phyloP scores from a whole-genome alignment of 2,888 invertebrate genomes.

The Xestia c-nigrum region DNA sequence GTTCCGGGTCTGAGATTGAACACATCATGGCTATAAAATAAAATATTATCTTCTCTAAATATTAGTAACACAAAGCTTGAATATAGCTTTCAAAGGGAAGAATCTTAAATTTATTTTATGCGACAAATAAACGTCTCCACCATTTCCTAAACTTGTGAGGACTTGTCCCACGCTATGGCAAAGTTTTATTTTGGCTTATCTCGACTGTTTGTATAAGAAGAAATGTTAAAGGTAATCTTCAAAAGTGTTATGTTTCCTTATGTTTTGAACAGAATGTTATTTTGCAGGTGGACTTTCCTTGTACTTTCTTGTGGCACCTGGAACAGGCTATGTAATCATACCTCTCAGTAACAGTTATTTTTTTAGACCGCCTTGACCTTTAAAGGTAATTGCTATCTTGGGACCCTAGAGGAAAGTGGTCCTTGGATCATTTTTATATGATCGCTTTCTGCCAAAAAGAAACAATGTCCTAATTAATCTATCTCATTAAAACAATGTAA shows the following conservation, averaged over 20 bases:
- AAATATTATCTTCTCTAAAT: no score
- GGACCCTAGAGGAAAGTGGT: neutral
- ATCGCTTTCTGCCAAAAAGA: neutral
- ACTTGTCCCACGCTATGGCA: constrained; percentile 51
- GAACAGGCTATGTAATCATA: neutral
- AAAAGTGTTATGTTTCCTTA: constrained; percentile 42
- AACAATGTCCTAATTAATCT: neutral
- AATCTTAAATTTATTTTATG: constrained; percentile 47
- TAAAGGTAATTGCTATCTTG: neutral
- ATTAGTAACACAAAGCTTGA: neutral
- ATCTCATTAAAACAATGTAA: neutral
- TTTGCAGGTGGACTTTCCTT: constrained; percentile 19
- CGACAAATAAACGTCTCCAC: constrained; percentile 46
- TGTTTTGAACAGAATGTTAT: constrained; percentile 30
- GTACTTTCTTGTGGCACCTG: neutral
- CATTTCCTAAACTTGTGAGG: constrained; percentile 58
- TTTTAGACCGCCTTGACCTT: neutral
- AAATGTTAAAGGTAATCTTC: constrained; percentile 50
- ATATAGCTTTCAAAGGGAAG: neutral
- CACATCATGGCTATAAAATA: neutral
- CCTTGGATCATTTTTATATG: constrained; percentile 1
- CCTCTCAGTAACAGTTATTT: neutral
- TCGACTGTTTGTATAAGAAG: constrained; percentile 49
- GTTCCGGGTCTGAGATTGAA: neutral
- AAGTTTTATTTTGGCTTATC: constrained; percentile 64